Evolutionary conservation across 1,140 invertebrate species (phyloP).

Genomic region (Sarcophaga peregrina): DNA sequence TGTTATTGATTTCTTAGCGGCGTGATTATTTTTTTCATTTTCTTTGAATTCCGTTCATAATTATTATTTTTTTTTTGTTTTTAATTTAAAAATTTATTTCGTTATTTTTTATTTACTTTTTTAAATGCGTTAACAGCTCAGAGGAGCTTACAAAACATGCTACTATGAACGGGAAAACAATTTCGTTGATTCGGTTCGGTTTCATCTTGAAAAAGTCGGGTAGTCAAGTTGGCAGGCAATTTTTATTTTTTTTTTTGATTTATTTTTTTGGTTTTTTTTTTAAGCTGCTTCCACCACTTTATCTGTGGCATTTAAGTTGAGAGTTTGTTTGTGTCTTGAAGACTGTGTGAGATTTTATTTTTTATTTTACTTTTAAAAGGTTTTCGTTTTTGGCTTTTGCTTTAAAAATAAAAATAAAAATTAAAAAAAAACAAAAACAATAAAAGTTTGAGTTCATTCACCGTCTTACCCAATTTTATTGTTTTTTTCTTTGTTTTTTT

Average conservation of each 20-base stretch:
- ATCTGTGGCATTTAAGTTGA: slow-evolving; percentile 4
- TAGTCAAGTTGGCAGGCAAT: not conserved
- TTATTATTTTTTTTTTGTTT: too few species aligned
- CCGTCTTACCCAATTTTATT: slow-evolving; percentile 29
- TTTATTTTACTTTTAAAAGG: not conserved
- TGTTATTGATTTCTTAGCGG: too few species aligned
- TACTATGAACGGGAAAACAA: too few species aligned
- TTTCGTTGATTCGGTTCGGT: not conserved
- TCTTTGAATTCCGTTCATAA: too few species aligned
- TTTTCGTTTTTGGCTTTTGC: not conserved
- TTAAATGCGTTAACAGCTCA: not conserved
- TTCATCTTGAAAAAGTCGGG: not conserved
- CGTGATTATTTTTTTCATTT: too few species aligned
- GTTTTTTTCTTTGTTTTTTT: not conserved
- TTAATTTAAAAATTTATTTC: too few species aligned
- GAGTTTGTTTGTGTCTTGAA: not conserved
- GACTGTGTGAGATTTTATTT: not conserved
- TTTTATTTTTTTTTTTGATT: not conserved
- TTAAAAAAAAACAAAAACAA: too few species aligned
- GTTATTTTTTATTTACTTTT: not conserved
- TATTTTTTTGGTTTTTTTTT: too few species aligned
- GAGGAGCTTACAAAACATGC: not conserved
- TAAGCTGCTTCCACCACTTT: not conserved
- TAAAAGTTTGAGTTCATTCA: slow-evolving; percentile 30
- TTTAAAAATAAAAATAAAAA: slow-evolving; percentile 14